Evolutionary conservation across 2,113 vertebrate genomes (phyloP).

Genomic region (Eira barbara): DNA sequence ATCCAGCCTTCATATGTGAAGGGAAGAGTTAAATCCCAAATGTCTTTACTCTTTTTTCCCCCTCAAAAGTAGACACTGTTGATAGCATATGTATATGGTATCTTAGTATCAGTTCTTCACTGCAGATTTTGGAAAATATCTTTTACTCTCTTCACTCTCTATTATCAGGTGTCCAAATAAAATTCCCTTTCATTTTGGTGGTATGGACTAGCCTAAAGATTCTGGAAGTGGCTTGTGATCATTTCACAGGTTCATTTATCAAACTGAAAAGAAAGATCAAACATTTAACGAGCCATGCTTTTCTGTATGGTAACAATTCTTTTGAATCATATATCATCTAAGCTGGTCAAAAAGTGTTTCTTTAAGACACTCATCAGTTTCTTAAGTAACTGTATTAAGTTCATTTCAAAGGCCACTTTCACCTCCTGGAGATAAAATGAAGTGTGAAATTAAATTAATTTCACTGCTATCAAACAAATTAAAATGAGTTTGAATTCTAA

Average conservation of each 20-base stretch:
- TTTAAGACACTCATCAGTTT: constrained; percentile 48
- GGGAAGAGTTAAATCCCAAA: neutral
- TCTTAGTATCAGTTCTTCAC: neutral
- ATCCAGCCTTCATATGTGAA: neutral
- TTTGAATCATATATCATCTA: constrained; percentile 42
- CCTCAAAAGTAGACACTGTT: neutral
- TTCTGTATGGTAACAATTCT: constrained; percentile 40
- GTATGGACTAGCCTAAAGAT: constrained; percentile 22
- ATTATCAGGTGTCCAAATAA: neutral
- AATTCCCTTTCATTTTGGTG: neutral
- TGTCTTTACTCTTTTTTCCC: neutral
- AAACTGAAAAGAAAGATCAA: constrained; percentile 61
- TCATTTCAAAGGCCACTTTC: constrained; percentile 49
- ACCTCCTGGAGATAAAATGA: constrained; percentile 1
- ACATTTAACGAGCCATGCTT: constrained; percentile 49
- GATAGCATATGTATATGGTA: neutral
- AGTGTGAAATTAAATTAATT: constrained; percentile 42
- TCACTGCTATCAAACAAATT: constrained; percentile 19
- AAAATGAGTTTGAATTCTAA: neutral
- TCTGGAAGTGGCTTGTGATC: constrained; percentile 36
- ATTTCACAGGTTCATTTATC: constrained; percentile 61
- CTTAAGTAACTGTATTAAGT: constrained; percentile 32
- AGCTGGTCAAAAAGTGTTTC: constrained; percentile 28
- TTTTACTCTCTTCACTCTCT: neutral
- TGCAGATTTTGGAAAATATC: neutral